phyloP scores from a whole-genome alignment of 2,797 vertebrate genomes.

The Gobio occitaniae region DNA sequence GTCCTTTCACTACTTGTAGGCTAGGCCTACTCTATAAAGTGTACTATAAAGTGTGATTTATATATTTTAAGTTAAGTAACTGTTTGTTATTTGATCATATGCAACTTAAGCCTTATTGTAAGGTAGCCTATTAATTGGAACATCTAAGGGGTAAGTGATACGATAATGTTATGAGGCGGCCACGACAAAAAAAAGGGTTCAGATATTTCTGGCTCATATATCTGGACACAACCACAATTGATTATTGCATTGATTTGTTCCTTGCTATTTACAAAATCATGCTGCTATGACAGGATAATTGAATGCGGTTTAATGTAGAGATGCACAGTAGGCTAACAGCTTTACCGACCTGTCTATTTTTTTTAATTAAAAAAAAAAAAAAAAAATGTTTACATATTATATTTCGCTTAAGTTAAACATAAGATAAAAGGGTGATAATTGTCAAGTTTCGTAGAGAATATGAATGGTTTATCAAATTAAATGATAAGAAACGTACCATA shows the following conservation, averaged over 20 bases:
- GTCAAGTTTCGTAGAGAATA: neutral
- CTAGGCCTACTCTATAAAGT: too few relatives aligned
- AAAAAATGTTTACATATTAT: neutral
- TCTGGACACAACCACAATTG: conserved; percentile 46
- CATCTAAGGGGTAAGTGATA: neutral
- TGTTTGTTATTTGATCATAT: neutral
- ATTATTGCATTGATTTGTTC: conserved; percentile 56
- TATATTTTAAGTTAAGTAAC: neutral
- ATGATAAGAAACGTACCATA: neutral
- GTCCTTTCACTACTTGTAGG: neutral
- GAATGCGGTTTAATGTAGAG: conserved; percentile 52
- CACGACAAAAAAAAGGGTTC: conserved; percentile 15
- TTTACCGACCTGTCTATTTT: neutral
- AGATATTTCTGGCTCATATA: conserved; percentile 42
- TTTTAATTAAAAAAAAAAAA: too few relatives aligned
- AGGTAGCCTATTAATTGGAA: neutral
- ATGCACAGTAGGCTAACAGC: conserved; percentile 35
- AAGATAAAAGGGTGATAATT: neutral
- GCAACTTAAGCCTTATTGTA: neutral
- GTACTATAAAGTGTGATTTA: neutral
- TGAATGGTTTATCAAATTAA: neutral
- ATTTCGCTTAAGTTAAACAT: neutral
- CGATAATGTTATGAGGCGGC: conserved; percentile 19
- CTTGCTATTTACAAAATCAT: conserved; percentile 50
- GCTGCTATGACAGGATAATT: conserved; percentile 49